Conservation (phyloP, 2,888 invertebrate species). For the Anorthoa munda region DNA sequence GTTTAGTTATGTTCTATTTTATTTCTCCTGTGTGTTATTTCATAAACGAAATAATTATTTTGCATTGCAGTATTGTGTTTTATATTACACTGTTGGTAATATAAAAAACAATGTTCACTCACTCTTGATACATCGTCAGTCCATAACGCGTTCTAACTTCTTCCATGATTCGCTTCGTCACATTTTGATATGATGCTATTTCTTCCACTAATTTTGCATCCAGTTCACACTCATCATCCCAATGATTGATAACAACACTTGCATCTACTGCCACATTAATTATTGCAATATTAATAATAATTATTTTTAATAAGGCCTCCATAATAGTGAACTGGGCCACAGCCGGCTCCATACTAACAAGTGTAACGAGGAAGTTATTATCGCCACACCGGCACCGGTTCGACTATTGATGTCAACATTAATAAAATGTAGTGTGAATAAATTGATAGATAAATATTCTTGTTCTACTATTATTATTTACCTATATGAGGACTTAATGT, state of each 20-base stretch:
- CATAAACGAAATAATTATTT: not conserved
- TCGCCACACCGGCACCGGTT: conserved; percentile 31
- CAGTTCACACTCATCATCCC: conserved; percentile 68
- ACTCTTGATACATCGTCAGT: conserved; percentile 88
- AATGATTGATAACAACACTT: conserved; percentile 69
- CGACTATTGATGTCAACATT: conserved; percentile 47
- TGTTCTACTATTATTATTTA: conserved; percentile 24
- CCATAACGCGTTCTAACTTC: conserved; percentile 85
- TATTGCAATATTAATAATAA: conserved; percentile 53
- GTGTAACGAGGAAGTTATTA: conserved; percentile 47
- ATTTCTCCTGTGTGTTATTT: not conserved
- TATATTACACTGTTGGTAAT: not conserved
- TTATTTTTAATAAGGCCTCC: conserved; percentile 48
- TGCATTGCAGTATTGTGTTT: too few relatives aligned
- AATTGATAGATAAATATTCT: conserved; percentile 32
- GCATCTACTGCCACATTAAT: conserved; percentile 51
- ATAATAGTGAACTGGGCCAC: conserved; percentile 52
- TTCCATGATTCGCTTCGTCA: conserved; percentile 86
- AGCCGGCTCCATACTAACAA: conserved; percentile 48
- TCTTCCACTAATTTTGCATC: conserved; percentile 79
- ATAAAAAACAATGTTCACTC: conserved; percentile 49
- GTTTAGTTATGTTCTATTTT: not conserved
- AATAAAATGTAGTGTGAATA: conserved; percentile 14
- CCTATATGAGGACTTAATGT: not conserved
- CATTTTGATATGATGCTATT: conserved; percentile 89